These are phyloP conservation scores for Delichon dasypus DNA, from an alignment of 2,797 vertebrate genomes.

Conservation along the genomic window DNA sequence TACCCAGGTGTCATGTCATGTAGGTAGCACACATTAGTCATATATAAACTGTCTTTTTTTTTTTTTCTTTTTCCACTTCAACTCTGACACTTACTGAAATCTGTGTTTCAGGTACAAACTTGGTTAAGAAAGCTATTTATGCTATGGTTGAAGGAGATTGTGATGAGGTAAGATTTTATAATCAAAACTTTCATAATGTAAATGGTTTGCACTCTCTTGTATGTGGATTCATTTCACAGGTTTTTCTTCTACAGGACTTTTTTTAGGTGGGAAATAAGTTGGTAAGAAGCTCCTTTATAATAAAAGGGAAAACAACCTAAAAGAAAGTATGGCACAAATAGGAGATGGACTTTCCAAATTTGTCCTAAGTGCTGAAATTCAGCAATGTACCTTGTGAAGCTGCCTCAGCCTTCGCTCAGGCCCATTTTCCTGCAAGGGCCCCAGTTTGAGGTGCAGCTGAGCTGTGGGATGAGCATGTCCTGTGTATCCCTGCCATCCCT, in stretches of 20 bases:
- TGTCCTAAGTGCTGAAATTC: background rate
- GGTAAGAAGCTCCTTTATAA: background rate
- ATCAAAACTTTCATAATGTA: constrained; percentile 19
- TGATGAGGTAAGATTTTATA: constrained; percentile 90
- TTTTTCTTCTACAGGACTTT: background rate
- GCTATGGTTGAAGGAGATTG: constrained; percentile 99
- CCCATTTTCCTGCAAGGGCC: background rate
- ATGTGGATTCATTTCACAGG: background rate
- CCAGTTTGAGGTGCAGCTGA: background rate
- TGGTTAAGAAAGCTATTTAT: constrained; percentile 99
- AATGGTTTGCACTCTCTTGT: background rate
- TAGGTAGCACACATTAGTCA: background rate
- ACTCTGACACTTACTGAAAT: constrained; percentile 57
- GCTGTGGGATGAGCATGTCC: background rate
- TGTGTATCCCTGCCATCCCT: background rate
- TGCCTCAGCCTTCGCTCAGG: background rate
- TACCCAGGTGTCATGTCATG: background rate
- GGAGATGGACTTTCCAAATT: background rate
- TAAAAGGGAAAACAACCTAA: background rate
- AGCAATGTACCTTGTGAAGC: background rate
- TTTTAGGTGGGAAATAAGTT: background rate
- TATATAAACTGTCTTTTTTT: background rate
- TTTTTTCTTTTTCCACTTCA: background rate
- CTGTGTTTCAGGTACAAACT: constrained; percentile 93
- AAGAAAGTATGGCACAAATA: background rate